Base-by-base conservation (phyloP, 2,888 invertebrate genomes). In the Sceliomorpha sp. region DNA sequence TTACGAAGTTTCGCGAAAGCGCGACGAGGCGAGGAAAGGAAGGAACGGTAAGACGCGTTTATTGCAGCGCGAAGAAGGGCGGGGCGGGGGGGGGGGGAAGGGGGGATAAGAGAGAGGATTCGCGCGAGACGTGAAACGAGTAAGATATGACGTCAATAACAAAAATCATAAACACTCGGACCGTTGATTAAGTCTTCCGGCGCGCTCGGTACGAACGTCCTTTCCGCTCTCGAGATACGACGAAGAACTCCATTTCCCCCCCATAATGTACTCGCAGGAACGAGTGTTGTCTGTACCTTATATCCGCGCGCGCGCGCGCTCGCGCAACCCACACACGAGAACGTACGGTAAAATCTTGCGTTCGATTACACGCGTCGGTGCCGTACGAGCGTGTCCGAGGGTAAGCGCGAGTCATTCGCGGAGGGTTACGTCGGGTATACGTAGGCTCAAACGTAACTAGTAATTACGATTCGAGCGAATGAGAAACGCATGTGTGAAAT, bases 161-260 rank as follows among this genome's bases (percentile, higher is more conserved):
- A 88, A 88, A 87, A 88, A 88, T 88, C 87, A 88, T 88, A 88
- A 88, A 88, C 87, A 87, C 87, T 84, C 80, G 86, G 83, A 84
- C 78, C 80, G 84, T 87, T 88, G 88, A 88, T 88, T 88, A 88
- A 86, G 84, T 84, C 80, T 78, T 77, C 79, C 75, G 77, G 74
- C 59, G 51, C 72, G 64, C 51, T n/a, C n/a, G 64, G 73, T 73
- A 76, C 72, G 72, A 77, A 77, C 76, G 55, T 50, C 48, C 53
- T 29, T 62, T 56, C 59, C 48, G 56, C 55, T 51, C 58, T 63
- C 58, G 63, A 71, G 74, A 71, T 76, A 80, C 79, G 73, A 72
- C 74, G 74, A 73, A n/a, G n/a, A 77, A 76, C 72, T 76, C 78
- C 78, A 82, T 79, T 78, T 82, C 80, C 73, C 81, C 82, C 80